phyloP scores from a whole-genome alignment of 2,797 vertebrate genomes.

The Phrynocephalus vlangalii region DNA sequence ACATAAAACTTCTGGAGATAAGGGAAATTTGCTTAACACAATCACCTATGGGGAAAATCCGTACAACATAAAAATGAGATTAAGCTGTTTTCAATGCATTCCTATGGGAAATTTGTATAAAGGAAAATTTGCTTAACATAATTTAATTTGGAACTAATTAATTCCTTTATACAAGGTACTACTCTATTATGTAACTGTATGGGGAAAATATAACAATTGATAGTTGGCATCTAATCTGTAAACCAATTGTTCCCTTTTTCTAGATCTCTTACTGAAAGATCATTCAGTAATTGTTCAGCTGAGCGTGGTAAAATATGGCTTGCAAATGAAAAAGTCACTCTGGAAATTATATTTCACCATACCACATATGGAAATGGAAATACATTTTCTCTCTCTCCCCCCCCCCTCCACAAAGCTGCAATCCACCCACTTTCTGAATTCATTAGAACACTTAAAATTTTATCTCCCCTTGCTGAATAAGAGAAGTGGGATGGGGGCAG shows the following conservation, averaged over 20 bases:
- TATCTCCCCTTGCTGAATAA: constrained; percentile 15
- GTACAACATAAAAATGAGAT: no score
- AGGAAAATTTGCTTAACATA: no score
- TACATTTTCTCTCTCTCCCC: background rate
- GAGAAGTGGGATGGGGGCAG: constrained; percentile 5
- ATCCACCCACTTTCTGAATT: constrained; percentile 9
- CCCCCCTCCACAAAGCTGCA: background rate
- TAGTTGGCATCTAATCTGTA: constrained; percentile 36
- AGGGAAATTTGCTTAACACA: no score
- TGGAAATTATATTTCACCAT: constrained; percentile 29
- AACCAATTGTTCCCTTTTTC: constrained; percentile 36
- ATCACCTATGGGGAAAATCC: no score
- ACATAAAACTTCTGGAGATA: no score
- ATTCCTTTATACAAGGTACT: no score
- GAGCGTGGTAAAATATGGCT: constrained; percentile 20
- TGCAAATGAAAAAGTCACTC: background rate
- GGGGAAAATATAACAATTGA: constrained; percentile 36
- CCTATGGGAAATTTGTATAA: no score
- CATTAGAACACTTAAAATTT: constrained; percentile 28
- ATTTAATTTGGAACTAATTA: no score
- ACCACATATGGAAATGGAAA: background rate
- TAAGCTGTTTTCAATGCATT: no score
- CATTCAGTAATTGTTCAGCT: constrained; percentile 20
- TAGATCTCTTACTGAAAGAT: constrained; percentile 25
- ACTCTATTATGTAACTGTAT: constrained; percentile 23